Evolutionary conservation across 2,888 invertebrate species (phyloP).

Genomic region (Empis livida): DNA sequence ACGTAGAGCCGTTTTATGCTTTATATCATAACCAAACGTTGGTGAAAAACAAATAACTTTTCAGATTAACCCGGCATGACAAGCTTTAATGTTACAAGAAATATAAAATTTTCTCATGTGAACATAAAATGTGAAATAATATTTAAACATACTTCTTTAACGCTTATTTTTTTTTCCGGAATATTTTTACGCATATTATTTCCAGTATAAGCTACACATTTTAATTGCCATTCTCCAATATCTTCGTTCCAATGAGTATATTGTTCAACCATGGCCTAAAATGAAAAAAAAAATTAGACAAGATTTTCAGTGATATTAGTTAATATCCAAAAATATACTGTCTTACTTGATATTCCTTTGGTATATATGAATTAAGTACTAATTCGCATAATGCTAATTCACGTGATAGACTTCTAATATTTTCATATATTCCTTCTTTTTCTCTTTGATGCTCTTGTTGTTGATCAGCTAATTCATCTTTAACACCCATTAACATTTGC

Average conservation of each 20-base stretch:
- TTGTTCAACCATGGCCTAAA: conserved; percentile 70
- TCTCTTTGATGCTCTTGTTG: conserved; percentile 93
- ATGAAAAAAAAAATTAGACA: too few relatives aligned
- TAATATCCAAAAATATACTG: too few relatives aligned
- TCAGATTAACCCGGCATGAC: too few relatives aligned
- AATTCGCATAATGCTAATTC: conserved; percentile 85
- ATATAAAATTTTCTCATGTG: not conserved
- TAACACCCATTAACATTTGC: conserved; percentile 72
- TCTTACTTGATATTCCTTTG: conserved; percentile 87
- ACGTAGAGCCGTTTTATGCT: too few relatives aligned
- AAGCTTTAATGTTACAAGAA: not conserved
- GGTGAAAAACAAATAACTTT: too few relatives aligned
- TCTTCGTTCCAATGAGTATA: conserved; percentile 97
- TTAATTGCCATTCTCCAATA: conserved; percentile 95
- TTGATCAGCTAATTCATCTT: conserved; percentile 72
- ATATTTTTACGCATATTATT: conserved; percentile 86
- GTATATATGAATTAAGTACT: conserved; percentile 87
- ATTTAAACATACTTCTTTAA: conserved; percentile 25
- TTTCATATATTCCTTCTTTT: conserved; percentile 91
- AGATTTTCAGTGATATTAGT: too few relatives aligned
- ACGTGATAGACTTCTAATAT: conserved; percentile 74
- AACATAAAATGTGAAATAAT: not conserved
- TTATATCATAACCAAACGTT: too few relatives aligned
- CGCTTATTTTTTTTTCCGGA: conserved; percentile 28
- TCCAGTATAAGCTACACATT: conserved; percentile 96